These are phyloP conservation scores for Ovis canadensis DNA, from an alignment of 2,113 vertebrate species.

Conservation along the genomic window DNA sequence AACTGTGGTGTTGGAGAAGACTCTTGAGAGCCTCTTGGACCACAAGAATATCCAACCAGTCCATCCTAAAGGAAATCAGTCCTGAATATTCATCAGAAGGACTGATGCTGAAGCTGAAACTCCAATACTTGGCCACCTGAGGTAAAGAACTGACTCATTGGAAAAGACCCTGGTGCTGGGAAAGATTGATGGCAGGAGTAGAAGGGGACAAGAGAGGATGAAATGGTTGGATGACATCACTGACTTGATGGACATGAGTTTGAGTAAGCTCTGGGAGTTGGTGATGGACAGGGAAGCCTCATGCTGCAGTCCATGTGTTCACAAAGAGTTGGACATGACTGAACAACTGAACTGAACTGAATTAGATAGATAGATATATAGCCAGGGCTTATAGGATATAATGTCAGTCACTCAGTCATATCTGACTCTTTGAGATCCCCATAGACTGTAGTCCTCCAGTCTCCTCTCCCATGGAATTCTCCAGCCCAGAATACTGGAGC, in stretches of 20 bases:
- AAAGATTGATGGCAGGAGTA: not conserved
- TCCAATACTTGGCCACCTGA: not conserved
- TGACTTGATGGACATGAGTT: not conserved
- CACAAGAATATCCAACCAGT: not conserved
- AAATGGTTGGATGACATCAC: not conserved
- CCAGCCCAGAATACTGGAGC: not conserved
- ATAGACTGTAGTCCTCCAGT: not conserved
- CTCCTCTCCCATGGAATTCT: not conserved
- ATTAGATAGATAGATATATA: not conserved
- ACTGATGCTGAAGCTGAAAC: not conserved
- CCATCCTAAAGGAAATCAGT: not conserved
- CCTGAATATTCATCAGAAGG: not conserved
- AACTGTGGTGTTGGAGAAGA: not conserved
- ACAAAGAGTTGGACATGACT: rapidly evolving
- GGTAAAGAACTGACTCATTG: not conserved
- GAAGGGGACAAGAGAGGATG: not conserved
- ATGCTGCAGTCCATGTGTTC: not conserved
- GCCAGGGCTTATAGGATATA: not conserved
- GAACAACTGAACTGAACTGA: not conserved
- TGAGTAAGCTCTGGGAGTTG: not conserved
- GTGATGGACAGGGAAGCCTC: not conserved
- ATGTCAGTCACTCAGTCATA: not conserved
- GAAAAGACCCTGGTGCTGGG: not conserved
- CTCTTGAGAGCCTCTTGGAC: not conserved
- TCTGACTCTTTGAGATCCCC: not conserved